These are phyloP conservation scores for Naja naja DNA, from an alignment of 2,113 vertebrate genomes.

Conservation along the genomic window DNA sequence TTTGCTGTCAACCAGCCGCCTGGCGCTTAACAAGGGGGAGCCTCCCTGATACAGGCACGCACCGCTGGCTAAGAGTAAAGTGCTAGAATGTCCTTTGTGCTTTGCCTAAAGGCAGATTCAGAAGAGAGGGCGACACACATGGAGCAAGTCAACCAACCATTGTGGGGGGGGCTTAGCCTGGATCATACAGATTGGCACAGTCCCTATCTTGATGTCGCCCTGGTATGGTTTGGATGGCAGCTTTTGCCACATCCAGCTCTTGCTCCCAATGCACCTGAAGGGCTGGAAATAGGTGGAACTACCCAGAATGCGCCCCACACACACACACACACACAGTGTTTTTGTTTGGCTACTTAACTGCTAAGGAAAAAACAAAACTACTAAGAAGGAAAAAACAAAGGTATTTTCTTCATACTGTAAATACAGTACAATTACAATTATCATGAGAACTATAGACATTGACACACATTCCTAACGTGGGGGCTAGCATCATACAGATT, in stretches of 20 bases:
- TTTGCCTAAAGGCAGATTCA: background rate
- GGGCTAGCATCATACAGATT: background rate
- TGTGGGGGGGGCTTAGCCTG: background rate
- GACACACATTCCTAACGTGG: conserved; percentile 56
- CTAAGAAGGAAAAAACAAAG: conserved; percentile 24
- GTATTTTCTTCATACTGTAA: conserved; percentile 66
- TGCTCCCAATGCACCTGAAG: background rate
- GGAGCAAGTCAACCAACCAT: background rate
- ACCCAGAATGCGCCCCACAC: background rate
- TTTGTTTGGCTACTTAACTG: background rate
- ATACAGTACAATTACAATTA: conserved; percentile 69
- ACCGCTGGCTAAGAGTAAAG: too few relatives aligned
- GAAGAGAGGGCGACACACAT: background rate
- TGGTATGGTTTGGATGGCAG: background rate
- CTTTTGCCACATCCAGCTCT: background rate
- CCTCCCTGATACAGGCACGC: too few relatives aligned
- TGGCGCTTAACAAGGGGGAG: background rate
- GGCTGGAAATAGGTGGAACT: background rate
- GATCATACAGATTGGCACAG: background rate
- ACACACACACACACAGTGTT: background rate
- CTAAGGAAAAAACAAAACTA: too few relatives aligned
- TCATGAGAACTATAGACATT: conserved; percentile 62
- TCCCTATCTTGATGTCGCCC: background rate
- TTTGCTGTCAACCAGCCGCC: too few relatives aligned
- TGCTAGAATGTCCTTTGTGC: background rate